Conservation (phyloP, 2,113 vertebrate species). For the Lepus americanus region DNA sequence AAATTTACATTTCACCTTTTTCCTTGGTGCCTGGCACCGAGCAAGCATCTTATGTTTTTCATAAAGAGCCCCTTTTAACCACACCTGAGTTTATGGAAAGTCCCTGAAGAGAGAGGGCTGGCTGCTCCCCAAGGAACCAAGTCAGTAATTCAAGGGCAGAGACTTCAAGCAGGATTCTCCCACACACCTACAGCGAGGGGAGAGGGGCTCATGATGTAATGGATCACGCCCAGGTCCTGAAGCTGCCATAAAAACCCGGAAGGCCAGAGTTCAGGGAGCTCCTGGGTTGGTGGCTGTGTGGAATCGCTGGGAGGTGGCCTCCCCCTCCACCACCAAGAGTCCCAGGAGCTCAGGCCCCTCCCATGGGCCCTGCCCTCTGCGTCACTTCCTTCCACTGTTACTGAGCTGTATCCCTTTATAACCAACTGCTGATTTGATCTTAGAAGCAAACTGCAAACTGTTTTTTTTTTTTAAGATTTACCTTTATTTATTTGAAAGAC, state of each 20-base stretch:
- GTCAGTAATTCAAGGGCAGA: background rate
- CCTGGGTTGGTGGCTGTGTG: background rate
- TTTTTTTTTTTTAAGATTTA: too few relatives aligned
- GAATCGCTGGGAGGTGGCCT: background rate
- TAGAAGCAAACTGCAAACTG: too few relatives aligned
- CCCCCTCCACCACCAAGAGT: background rate
- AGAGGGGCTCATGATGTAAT: background rate
- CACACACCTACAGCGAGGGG: background rate
- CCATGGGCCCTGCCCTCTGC: background rate
- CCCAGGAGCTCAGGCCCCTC: background rate
- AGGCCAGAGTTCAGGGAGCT: background rate
- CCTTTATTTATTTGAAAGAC: too few relatives aligned
- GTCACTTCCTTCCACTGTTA: background rate
- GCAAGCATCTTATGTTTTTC: background rate
- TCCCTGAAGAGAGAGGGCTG: background rate
- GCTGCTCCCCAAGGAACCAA: background rate
- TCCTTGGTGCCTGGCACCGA: background rate
- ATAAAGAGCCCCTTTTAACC: background rate
- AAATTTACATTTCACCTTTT: background rate
- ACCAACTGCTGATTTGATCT: background rate
- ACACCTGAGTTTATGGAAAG: background rate
- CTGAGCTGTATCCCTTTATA: background rate
- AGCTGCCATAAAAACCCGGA: background rate
- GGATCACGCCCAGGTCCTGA: background rate
- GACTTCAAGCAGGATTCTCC: background rate